Percentiles rank a stretch among this genome's conserved stretches.
Evolutionary conservation across 2,888 invertebrate species (phyloP).

Genomic region (Dascillus cervinus): DNA sequence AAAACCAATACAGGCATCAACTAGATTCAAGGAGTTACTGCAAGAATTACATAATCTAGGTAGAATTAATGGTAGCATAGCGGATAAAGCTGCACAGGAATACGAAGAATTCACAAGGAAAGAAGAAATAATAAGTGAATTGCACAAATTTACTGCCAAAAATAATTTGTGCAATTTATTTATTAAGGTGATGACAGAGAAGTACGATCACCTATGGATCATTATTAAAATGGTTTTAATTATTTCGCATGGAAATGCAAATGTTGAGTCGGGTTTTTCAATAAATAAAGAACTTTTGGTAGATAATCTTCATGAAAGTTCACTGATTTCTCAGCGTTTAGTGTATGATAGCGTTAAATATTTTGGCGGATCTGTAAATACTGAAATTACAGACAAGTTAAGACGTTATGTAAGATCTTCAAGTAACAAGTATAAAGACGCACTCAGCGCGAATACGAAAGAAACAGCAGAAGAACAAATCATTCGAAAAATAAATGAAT

Average conservation of each 20-base stretch:
- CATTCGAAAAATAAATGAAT: no score
- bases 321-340: constrained; percentile 1
- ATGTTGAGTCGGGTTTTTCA: constrained; percentile 4
- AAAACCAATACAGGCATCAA: no score
- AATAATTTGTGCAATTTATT: no score
- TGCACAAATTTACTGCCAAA: no score
- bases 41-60: no score
- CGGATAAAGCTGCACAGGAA: no score
- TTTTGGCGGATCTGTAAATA: constrained; percentile 1
- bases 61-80: no score
- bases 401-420: background rate
- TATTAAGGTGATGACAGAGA: background rate
- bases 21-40: no score
- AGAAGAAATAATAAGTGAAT: background rate
- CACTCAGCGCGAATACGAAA: no score
- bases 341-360: constrained; percentile 1
- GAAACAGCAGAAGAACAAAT: no score
- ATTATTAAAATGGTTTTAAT: constrained; percentile 1
- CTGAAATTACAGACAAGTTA: background rate
- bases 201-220: background rate
- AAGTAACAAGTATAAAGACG: constrained; percentile 1
- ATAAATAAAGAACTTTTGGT: constrained; percentile 2
- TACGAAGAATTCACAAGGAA: background rate
- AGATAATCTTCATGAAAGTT: constrained; percentile 2
- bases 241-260: constrained; percentile 3